These are phyloP conservation scores for Drosophila pseudoobscura DNA, from an alignment of 1,140 invertebrate genomes.

Conservation along the genomic window DNA sequence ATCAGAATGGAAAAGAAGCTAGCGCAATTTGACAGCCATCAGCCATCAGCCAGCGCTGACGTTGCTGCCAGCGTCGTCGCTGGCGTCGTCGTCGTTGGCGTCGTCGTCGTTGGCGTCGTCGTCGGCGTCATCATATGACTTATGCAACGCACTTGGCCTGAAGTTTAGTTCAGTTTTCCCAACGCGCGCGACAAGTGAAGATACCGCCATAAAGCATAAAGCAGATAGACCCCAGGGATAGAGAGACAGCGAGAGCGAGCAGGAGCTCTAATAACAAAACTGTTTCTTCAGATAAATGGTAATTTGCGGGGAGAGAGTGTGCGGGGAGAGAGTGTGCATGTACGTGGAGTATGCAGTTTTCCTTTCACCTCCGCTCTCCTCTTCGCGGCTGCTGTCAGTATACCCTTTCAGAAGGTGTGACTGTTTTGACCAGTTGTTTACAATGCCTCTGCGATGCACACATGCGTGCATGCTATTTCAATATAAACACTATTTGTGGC, in stretches of 20 bases:
- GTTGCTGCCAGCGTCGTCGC: slow-evolving; percentile 9
- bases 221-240: slow-evolving; percentile 1
- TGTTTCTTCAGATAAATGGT: no score
- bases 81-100: slow-evolving; percentile 1
- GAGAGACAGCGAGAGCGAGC: neutral
- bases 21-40: slow-evolving; percentile 55
- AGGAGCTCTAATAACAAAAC: neutral
- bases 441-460: no score
- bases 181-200: slow-evolving; percentile 74
- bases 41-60: neutral
- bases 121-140: slow-evolving; percentile 45
- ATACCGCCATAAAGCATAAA: slow-evolving; percentile 51
- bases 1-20: slow-evolving; percentile 51
- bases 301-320: no score
- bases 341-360: slow-evolving; percentile 13
- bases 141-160: slow-evolving; percentile 72
- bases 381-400: slow-evolving; percentile 20
- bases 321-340: no score
- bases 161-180: slow-evolving; percentile 68
- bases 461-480: neutral
- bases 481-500: no score
- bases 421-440: no score
- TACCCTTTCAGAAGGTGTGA: slow-evolving; percentile 12
- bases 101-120: slow-evolving; percentile 17
- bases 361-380: slow-evolving; percentile 13